phyloP scores from a whole-genome alignment of 2,113 vertebrate genomes.

The Nettapus auritus region DNA sequence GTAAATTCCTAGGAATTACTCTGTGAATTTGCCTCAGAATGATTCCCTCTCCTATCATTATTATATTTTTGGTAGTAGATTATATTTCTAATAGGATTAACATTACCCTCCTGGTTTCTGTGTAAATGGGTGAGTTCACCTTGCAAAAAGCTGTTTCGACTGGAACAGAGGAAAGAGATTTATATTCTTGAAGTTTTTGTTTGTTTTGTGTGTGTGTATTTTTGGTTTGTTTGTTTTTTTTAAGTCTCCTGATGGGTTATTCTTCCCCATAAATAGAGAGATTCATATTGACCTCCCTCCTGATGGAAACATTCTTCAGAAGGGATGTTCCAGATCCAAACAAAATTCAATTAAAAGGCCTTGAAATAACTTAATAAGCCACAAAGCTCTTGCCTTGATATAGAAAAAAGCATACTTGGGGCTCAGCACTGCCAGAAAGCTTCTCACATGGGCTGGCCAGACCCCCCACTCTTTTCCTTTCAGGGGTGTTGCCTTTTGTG shows the following conservation, averaged over 20 bases:
- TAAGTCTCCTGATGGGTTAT: neutral
- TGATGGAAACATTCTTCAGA: neutral
- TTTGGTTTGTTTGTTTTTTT: neutral
- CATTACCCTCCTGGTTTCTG: neutral
- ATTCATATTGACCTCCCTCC: neutral
- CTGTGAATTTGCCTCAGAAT: neutral
- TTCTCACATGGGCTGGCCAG: neutral
- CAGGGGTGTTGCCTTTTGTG: neutral
- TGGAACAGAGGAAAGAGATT: conserved; percentile 10
- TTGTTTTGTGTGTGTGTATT: too few relatives aligned
- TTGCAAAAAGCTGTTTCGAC: conserved; percentile 23
- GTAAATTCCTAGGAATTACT: neutral
- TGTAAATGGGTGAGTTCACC: conserved; percentile 32
- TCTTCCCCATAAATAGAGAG: neutral
- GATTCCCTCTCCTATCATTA: conserved; percentile 7
- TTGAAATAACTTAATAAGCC: neutral
- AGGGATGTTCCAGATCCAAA: neutral
- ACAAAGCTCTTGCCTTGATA: neutral
- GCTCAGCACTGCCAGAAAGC: neutral
- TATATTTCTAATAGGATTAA: conserved; percentile 63
- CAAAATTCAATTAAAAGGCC: neutral
- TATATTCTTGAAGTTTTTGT: neutral
- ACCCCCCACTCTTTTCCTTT: neutral
- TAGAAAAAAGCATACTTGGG: fast-evolving
- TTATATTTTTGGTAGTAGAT: conserved; percentile 31